Percentiles rank a stretch among this genome's conserved stretches.
These are phyloP conservation scores for Drosophila leonis DNA, from an alignment of 2,888 invertebrate species.

Conservation along the genomic window DNA sequence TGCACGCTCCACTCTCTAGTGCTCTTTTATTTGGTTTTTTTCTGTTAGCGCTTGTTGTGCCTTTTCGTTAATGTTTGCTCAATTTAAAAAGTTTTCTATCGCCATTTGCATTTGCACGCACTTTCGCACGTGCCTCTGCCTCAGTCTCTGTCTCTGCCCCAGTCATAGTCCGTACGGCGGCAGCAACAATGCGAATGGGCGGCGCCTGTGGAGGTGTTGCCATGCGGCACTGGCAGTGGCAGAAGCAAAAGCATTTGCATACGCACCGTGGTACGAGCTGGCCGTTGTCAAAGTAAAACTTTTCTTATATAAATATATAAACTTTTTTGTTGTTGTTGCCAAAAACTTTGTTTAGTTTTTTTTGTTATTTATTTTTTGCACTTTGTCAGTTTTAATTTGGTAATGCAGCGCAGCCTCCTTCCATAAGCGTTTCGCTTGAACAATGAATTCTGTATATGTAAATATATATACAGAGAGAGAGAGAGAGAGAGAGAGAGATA, in stretches of 20 bases:
- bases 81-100: slow-evolving; percentile 79
- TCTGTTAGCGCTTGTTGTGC: slow-evolving; percentile 23
- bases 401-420: slow-evolving; percentile 68
- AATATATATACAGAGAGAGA: not conserved
- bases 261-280: slow-evolving; percentile 62
- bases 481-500: not conserved
- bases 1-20: not conserved
- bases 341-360: slow-evolving; percentile 62
- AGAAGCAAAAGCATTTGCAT: slow-evolving; percentile 64
- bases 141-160: not conserved
- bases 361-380: slow-evolving; percentile 20
- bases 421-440: slow-evolving; percentile 63
- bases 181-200: slow-evolving; percentile 23
- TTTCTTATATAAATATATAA: slow-evolving; percentile 38
- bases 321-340: slow-evolving; percentile 23
- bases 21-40: slow-evolving; percentile 9
- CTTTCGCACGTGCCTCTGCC: slow-evolving; percentile 72
- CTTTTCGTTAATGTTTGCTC: slow-evolving; percentile 77
- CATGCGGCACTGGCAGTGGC: slow-evolving; percentile 45
- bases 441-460: slow-evolving; percentile 43
- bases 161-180: slow-evolving; percentile 19
- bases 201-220: slow-evolving; percentile 49
- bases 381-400: slow-evolving; percentile 72
- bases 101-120: slow-evolving; percentile 79
- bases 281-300: slow-evolving; percentile 48